Percentiles rank a stretch among this genome's conserved stretches.
These are phyloP conservation scores for Aegithalos caudatus DNA, from an alignment of 2,113 vertebrate species.

Conservation along the genomic window DNA sequence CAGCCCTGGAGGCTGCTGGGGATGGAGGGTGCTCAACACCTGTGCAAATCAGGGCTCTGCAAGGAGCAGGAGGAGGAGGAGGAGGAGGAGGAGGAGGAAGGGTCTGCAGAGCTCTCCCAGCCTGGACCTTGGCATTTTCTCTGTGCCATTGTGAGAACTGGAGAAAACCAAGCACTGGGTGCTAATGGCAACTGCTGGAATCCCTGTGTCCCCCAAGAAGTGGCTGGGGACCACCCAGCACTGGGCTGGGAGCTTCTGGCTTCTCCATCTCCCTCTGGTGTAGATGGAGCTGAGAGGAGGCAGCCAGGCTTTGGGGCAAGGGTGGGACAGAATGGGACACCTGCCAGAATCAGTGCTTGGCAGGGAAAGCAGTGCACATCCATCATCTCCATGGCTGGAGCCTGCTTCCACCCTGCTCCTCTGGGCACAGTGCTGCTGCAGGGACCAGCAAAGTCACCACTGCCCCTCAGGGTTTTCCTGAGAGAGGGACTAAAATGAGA, in stretches of 20 bases:
- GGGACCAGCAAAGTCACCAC: background rate
- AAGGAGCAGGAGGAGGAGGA: background rate
- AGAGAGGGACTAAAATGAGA: background rate
- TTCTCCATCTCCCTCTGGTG: background rate
- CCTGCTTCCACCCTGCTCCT: background rate
- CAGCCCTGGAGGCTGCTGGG: background rate
- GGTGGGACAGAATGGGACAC: accelerated
- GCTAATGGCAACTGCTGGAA: background rate
- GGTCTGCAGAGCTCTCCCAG: accelerated
- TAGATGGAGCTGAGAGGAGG: background rate
- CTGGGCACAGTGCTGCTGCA: background rate
- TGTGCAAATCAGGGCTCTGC: background rate
- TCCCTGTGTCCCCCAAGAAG: background rate
- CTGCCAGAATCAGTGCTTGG: background rate
- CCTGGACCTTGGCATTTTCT: background rate
- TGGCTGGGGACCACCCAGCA: background rate
- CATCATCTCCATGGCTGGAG: background rate
- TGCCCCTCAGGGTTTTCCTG: accelerated
- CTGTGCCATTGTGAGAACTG: background rate
- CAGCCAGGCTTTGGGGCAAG: background rate
- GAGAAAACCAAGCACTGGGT: background rate
- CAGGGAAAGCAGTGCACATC: background rate
- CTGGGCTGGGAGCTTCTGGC: background rate
- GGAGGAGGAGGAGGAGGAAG: background rate
- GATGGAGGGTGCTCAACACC: constrained; percentile 3